Evolutionary conservation across 2,113 vertebrate species (phyloP), one percentile per base, ranked within the genome.

Genomic region (Proteles cristata): DNA sequence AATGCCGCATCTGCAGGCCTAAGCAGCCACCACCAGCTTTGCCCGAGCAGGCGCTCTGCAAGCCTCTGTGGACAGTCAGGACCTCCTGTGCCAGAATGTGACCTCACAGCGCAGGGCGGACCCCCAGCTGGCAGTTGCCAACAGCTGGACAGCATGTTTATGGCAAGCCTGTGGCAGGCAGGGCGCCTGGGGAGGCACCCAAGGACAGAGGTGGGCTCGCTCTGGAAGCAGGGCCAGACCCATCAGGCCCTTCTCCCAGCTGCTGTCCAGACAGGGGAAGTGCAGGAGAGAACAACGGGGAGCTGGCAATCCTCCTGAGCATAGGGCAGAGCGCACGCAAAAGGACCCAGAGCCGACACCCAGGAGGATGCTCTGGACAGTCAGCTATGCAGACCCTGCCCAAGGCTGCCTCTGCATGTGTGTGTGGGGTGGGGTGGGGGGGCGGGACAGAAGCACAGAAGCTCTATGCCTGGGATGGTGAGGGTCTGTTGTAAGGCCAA

Each of bases 311-410:
- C 17, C 55, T 33, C 11, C 61, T 21, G 2, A 33, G 73, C 1
- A 26, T 4, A 21, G 1, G 0, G 39, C 31, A 43, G 28, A 11
- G 17, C 12, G 33, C 0, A 2, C 2, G 4, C 35, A 26, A 74
- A 73, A 79, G 7, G 9, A 68, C n/a, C 12, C 58, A 28, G 63
- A 73, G 71, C 65, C 21, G 0, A 12, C 26, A 19, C 50, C 50
- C 53, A 50, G 68, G 66, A 2, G 23, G n/a, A 21, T 10, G 1
- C 55, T 15, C 55, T 31, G 11, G 81, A 85, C 43, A 39, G 58
- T 61, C 35, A 17, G 12, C 11, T 23, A n/a, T 86, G 53, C 21
- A 16, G 65, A n/a, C 31, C 31, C 33, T 5, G 21, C 21, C 2
- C 1, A 2, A 39, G 55, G 15, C 84, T 45, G 35, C 35, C 33